These are phyloP conservation scores for Ardeotis arabs DNA, from an alignment of 2,113 vertebrate species.

Conservation along the genomic window DNA sequence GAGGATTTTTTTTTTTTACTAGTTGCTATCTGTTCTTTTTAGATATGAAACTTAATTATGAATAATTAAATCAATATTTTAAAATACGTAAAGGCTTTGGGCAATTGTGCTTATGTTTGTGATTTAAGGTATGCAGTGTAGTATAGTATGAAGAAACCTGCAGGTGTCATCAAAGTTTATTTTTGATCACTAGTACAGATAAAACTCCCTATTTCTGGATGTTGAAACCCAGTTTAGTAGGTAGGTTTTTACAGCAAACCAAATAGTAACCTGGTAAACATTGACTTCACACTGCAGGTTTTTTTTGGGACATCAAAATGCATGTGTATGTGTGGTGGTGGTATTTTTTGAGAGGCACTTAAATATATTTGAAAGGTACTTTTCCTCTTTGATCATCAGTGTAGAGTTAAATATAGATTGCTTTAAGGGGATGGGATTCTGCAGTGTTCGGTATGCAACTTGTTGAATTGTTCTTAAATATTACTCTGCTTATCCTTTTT, in stretches of 20 bases:
- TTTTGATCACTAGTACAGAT: conserved; percentile 17
- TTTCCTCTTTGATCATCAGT: not conserved
- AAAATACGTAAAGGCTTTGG: not conserved
- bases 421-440: not conserved
- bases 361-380: not conserved
- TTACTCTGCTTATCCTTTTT: not conserved
- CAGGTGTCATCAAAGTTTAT: not conserved
- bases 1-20: not conserved
- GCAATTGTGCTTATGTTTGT: not conserved
- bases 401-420: not conserved
- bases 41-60: not conserved
- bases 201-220: conserved; percentile 1
- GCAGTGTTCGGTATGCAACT: not conserved
- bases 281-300: not conserved
- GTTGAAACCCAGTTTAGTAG: conserved; percentile 9
- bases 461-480: not conserved
- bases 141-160: not conserved
- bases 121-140: not conserved
- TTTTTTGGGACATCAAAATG: not conserved
- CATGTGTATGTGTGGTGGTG: not conserved
- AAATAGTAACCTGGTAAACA: not conserved
- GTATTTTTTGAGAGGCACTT: not conserved
- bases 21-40: not conserved
- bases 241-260: not conserved
- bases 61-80: not conserved